Evolutionary conservation across 2,113 vertebrate genomes (phyloP).

Genomic region (Prinia subflava): DNA sequence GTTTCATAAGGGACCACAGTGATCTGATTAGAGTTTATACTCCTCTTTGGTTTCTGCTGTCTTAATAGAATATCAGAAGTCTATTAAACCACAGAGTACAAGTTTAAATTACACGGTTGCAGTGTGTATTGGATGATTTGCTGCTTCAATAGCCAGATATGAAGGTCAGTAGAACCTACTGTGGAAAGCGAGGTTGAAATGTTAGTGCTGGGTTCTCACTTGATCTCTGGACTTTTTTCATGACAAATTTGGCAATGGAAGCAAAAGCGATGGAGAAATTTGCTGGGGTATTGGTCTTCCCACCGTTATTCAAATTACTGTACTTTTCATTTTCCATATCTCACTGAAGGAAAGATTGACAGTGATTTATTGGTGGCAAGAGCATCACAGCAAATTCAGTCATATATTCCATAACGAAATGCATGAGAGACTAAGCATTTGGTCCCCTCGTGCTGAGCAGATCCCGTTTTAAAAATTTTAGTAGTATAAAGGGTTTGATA

Average conservation of each 20-base stretch:
- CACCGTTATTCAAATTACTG: constrained; percentile 67
- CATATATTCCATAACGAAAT: constrained; percentile 69
- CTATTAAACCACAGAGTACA: background rate
- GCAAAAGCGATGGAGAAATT: constrained; percentile 52
- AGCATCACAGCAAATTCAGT: constrained; percentile 44
- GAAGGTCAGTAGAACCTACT: background rate
- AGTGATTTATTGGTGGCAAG: constrained; percentile 55
- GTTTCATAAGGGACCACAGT: constrained; percentile 28
- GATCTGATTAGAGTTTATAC: constrained; percentile 32
- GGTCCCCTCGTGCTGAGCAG: background rate
- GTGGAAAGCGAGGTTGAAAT: constrained; percentile 18
- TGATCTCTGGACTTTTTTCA: constrained; percentile 49
- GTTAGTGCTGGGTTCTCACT: background rate
- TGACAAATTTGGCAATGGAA: constrained; percentile 29
- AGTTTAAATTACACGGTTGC: background rate
- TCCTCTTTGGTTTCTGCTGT: background rate
- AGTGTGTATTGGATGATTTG: background rate
- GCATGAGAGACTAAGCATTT: constrained; percentile 18
- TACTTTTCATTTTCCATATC: constrained; percentile 67
- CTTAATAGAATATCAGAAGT: background rate
- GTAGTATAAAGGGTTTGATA: background rate
- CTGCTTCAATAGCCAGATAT: background rate
- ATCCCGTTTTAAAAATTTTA: background rate
- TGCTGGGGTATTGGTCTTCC: constrained; percentile 57
- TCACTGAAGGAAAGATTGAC: constrained; percentile 68